Evolutionary conservation across 37 sponge, comb jelly and placozoan species (phyloP).

Genomic region (Halichondria panicea): DNA sequence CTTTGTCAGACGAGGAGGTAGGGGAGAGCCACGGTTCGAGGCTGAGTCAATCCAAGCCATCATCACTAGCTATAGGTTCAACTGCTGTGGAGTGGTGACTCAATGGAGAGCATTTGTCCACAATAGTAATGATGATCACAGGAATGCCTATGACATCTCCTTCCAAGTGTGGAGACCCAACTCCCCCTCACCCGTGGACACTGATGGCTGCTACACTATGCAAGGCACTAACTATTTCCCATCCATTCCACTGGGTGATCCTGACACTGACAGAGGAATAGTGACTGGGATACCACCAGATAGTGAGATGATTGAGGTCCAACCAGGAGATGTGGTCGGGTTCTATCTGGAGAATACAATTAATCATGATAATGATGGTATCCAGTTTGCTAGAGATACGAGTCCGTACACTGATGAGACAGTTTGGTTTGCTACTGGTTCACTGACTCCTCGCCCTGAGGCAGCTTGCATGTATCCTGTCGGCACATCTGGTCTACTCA

Average conservation of each 20-base stretch:
- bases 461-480: no score
- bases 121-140: not conserved
- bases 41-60: conserved; percentile 1
- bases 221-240: conserved; percentile 30
- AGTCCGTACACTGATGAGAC: no score
- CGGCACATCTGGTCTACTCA: no score
- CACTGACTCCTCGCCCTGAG: no score
- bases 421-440: no score
- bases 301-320: conserved; percentile 16
- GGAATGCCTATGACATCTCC: conserved; percentile 11
- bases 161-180: conserved; percentile 59
- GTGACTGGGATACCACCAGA: conserved; percentile 8
- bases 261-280: no score
- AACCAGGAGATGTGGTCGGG: conserved; percentile 56
- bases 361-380: no score
- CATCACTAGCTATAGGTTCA: not conserved
- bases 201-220: conserved; percentile 18
- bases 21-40: no score
- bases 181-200: conserved; percentile 12
- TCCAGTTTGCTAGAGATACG: no score
- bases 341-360: no score
- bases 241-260: not conserved
- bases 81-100: conserved; percentile 6
- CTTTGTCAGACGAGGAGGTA: no score
- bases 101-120: not conserved